Evolutionary conservation across 2,113 vertebrate species (phyloP).

Genomic region (Narcine bancroftii): DNA sequence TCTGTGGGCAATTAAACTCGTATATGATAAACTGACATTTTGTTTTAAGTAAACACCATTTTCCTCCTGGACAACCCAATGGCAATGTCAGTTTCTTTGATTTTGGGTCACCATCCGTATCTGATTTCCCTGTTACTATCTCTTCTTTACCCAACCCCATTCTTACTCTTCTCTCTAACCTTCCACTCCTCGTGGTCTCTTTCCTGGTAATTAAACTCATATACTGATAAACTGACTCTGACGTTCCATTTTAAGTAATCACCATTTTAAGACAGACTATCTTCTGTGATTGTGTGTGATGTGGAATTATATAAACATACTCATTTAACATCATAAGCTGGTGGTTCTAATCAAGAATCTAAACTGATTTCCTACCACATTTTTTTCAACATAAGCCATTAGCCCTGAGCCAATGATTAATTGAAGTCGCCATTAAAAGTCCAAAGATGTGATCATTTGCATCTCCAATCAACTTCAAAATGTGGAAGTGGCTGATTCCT

Average conservation of each 20-base stretch:
- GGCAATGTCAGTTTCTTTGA: too few species aligned
- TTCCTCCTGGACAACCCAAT: too few species aligned
- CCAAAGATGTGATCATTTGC: constrained; percentile 27
- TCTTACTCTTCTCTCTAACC: too few species aligned
- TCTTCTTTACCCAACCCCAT: too few species aligned
- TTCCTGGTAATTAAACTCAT: constrained; percentile 17
- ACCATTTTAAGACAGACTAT: background rate
- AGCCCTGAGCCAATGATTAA: background rate
- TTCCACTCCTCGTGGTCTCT: too few species aligned
- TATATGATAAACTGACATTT: background rate
- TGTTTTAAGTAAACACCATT: background rate
- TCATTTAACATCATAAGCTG: background rate
- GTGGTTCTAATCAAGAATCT: constrained; percentile 13
- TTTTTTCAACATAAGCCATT: background rate
- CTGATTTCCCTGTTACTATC: too few species aligned
- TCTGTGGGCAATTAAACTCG: constrained; percentile 9
- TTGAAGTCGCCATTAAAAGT: background rate
- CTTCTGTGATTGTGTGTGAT: background rate
- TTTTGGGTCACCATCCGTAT: too few species aligned
- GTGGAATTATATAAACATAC: background rate
- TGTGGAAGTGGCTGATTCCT: background rate
- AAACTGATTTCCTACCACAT: background rate
- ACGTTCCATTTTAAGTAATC: background rate
- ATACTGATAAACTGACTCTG: background rate
- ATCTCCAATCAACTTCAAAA: background rate